Conservation (phyloP, 2,113 vertebrate species). For the Podilymbus podiceps region DNA sequence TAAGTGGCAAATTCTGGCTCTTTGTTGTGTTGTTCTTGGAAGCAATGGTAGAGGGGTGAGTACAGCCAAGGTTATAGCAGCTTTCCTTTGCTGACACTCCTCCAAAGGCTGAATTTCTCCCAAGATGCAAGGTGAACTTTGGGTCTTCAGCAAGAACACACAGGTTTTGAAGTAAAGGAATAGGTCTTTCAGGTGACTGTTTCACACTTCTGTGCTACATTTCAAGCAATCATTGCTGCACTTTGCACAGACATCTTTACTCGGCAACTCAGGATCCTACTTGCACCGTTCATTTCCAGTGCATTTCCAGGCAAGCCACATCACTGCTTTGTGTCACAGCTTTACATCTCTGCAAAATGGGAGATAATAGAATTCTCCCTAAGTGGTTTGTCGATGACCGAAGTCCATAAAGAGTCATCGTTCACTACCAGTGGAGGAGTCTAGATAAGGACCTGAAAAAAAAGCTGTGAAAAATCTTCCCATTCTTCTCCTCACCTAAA, state of each 20-base stretch:
- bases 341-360: background rate
- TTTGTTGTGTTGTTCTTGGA: background rate
- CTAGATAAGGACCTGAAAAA: background rate
- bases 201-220: background rate
- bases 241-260: background rate
- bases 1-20: background rate
- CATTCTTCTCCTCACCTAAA: background rate
- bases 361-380: background rate
- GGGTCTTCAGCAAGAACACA: background rate
- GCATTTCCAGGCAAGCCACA: background rate
- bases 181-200: fast-evolving
- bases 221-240: background rate
- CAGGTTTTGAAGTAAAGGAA: background rate
- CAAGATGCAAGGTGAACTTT: background rate
- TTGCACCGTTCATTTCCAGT: background rate
- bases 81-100: background rate
- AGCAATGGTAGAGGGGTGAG: background rate
- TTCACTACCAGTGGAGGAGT: background rate
- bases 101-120: background rate
- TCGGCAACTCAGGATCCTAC: fast-evolving
- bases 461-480: background rate
- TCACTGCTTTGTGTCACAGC: background rate
- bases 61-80: background rate
- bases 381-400: background rate
- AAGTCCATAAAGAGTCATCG: background rate